A percentile compares a stretch with the other conserved stretches of the same genome.
Conservation (phyloP, 2,113 vertebrate genomes). For the Aix galericulata region DNA sequence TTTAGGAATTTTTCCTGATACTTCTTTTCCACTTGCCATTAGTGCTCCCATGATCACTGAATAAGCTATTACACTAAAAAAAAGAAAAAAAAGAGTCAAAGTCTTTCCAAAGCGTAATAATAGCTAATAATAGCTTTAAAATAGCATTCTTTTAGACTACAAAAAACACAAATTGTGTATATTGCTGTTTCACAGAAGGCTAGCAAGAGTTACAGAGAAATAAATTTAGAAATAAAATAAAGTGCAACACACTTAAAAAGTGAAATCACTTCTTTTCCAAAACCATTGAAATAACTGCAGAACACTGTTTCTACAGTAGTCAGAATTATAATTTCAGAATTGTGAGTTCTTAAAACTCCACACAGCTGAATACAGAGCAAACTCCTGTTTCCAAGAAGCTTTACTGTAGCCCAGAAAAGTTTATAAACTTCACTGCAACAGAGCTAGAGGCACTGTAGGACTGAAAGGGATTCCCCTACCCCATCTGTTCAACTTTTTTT, state of each 20-base stretch:
- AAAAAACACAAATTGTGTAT: neutral
- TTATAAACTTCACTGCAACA: neutral
- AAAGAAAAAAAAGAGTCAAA: neutral
- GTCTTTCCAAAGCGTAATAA: neutral
- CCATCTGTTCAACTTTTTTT: neutral
- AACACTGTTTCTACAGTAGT: neutral
- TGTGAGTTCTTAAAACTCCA: neutral
- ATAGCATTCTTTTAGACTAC: neutral
- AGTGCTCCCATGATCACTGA: constrained; percentile 95
- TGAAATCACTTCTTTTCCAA: neutral
- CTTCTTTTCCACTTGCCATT: constrained; percentile 97
- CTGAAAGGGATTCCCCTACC: neutral
- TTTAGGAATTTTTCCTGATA: constrained; percentile 92
- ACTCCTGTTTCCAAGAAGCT: neutral
- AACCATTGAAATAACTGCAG: neutral
- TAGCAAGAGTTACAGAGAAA: neutral
- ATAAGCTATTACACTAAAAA: constrained; percentile 91
- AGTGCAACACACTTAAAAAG: neutral
- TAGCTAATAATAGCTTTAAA: neutral
- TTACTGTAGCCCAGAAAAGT: neutral
- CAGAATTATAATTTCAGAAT: neutral
- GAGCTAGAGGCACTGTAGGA: neutral
- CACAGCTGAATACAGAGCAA: neutral
- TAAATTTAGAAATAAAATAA: neutral
- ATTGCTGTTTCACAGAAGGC: neutral